phyloP scores from a whole-genome alignment of 1,140 invertebrate genomes.

The Dendrolimus kikuchii region DNA sequence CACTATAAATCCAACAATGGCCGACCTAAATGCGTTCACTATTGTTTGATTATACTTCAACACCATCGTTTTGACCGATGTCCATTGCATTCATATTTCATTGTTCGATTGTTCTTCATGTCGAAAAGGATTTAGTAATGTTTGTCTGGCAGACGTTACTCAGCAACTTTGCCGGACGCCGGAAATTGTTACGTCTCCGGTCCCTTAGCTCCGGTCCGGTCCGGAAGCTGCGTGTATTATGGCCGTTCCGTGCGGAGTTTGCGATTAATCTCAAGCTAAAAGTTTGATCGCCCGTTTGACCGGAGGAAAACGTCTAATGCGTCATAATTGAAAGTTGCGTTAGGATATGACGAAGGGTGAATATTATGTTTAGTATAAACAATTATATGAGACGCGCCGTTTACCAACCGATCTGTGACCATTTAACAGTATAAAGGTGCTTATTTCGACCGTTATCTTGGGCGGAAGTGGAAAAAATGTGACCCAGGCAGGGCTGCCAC shows the following conservation, averaged over 20 bases:
- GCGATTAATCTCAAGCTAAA: conserved; percentile 37
- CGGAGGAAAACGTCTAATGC: conserved; percentile 47
- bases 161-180: conserved; percentile 31
- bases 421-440: conserved; percentile 53
- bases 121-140: conserved; percentile 4
- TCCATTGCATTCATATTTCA: conserved; percentile 26
- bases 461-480: conserved; percentile 55
- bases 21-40: conserved; percentile 63
- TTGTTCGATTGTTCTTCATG: conserved; percentile 16
- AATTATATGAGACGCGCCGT: conserved; percentile 31
- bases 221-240: conserved; percentile 49
- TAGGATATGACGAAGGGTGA: conserved; percentile 14
- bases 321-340: conserved; percentile 41
- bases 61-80: conserved; percentile 37
- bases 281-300: conserved; percentile 26
- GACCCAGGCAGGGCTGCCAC: conserved; percentile 19
- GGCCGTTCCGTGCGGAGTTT: conserved; percentile 32
- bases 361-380: conserved; percentile 27
- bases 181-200: conserved; percentile 38
- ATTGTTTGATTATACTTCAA: conserved; percentile 62
- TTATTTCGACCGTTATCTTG: conserved; percentile 52
- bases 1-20: conserved; percentile 64
- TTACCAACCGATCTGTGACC: conserved; percentile 38
- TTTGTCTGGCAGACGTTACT: conserved; percentile 22
- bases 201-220: conserved; percentile 20